phyloP scores from a whole-genome alignment of 2,797 vertebrate genomes.

The Dendrocincla fuliginosa region DNA sequence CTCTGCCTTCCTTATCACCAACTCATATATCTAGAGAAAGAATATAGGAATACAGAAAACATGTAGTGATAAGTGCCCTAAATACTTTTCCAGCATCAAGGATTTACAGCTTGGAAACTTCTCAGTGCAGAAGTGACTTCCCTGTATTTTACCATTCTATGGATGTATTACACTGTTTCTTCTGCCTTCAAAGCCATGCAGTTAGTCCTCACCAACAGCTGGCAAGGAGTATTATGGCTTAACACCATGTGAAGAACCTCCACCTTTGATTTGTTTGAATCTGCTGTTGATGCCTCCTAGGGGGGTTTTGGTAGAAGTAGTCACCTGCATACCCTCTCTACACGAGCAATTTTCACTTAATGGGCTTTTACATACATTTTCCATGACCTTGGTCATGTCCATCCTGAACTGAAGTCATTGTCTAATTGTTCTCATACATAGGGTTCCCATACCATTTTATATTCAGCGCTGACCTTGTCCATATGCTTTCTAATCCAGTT shows the following conservation, averaged over 20 bases:
- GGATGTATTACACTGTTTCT: background rate
- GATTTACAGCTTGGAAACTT: background rate
- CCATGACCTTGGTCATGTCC: background rate
- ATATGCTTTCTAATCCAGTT: background rate
- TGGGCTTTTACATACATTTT: background rate
- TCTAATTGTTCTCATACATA: background rate
- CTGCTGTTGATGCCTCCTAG: background rate
- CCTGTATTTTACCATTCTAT: background rate
- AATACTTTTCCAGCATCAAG: background rate
- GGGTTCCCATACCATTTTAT: background rate
- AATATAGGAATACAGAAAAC: background rate
- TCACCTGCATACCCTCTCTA: background rate
- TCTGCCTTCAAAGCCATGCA: background rate
- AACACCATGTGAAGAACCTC: background rate
- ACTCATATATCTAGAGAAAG: background rate
- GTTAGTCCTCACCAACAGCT: background rate
- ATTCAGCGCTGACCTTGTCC: background rate
- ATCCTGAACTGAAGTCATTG: background rate
- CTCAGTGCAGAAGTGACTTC: background rate
- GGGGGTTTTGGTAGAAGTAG: fast-evolving
- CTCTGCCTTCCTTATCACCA: background rate
- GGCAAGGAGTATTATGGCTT: background rate
- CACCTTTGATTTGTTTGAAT: background rate
- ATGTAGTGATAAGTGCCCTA: background rate
- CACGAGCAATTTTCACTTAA: background rate